Evolutionary conservation across 2,888 invertebrate genomes (phyloP), one percentile per base, ranked within the genome.

Genomic region (Ctena decussata): DNA sequence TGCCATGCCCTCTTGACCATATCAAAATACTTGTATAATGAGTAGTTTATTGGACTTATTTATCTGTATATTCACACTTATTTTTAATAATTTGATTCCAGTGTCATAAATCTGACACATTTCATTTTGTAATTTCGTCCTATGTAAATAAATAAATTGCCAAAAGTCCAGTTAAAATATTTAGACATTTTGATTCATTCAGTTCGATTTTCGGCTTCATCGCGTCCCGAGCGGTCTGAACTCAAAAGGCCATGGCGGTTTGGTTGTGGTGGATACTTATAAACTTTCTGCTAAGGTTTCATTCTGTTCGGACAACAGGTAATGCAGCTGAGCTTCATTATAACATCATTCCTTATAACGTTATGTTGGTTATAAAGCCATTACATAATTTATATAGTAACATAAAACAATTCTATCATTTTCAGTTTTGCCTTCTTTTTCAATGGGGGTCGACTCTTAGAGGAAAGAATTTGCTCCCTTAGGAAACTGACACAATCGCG

Each of bases 11-110:
- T 18, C n/a, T n/a, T 53, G 53, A 53, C 53, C 53, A 53, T 53
- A 53, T 53, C 12, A 53, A n/a, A n/a, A n/a, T n/a, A 21, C n/a
- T 41, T 41, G 41, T 41, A 41, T 41, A 41, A 15, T 53, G 53
- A 53, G 53, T 15, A 21, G 8, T 53, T 53, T n/a, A 53, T n/a
- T n/a, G 8, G 53, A 53, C 8, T 15, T 21, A 53, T n/a, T n/a
- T 53, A 53, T 53, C 53, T 53, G n/a, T 53, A 53, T n/a, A 18
- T 53, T 53, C 53, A 53, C 53, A 53, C 53, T 53, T 53, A 53
- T 53, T 53, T 53, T 53, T 53, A 11, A 53, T 53, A 53, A 53
- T 53, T 53, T 53, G 53, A 53, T 11, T 6, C 53, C 21, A 11
- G 8, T 53, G n/a, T n/a, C 18, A 3, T 18, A 53, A 53, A 53